These are phyloP conservation scores for Lates calcarifer DNA, from an alignment of 2,113 vertebrate species.

Conservation along the genomic window DNA sequence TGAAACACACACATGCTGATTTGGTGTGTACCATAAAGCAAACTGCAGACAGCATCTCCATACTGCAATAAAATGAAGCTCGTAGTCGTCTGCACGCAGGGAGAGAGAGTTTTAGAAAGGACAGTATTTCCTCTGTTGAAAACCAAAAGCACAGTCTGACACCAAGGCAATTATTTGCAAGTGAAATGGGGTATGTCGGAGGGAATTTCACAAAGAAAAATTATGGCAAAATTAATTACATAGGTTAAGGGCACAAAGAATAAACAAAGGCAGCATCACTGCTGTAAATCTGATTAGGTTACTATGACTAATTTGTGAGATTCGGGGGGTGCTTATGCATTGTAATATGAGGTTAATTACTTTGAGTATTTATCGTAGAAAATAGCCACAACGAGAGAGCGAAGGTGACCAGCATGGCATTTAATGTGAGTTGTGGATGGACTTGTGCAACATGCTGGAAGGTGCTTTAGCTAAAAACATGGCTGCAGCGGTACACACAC, in stretches of 20 bases:
- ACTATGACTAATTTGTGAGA: slow-evolving; percentile 74
- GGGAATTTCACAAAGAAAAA: slow-evolving; percentile 63
- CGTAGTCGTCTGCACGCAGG: slow-evolving; percentile 11
- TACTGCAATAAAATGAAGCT: not conserved
- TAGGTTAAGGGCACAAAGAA: slow-evolving; percentile 69
- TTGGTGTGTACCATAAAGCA: not conserved
- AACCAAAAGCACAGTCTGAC: slow-evolving; percentile 39
- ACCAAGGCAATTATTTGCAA: slow-evolving; percentile 61
- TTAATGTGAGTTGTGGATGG: slow-evolving; percentile 1
- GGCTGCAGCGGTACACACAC: too few species aligned
- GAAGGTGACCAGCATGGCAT: slow-evolving; percentile 23
- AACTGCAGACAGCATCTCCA: slow-evolving; percentile 3
- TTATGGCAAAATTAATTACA: slow-evolving; percentile 69
- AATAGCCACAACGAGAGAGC: slow-evolving; percentile 24
- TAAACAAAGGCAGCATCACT: slow-evolving; percentile 64
- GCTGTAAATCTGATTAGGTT: slow-evolving; percentile 65
- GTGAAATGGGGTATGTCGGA: slow-evolving; percentile 63
- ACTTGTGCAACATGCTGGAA: not conserved
- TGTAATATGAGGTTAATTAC: slow-evolving; percentile 72
- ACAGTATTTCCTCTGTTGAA: slow-evolving; percentile 11
- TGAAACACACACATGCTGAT: slow-evolving; percentile 13
- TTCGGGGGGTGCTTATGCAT: slow-evolving; percentile 56
- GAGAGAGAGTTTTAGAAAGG: slow-evolving; percentile 2
- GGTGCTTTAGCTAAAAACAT: not conserved
- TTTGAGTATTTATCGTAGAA: slow-evolving; percentile 34